Evolutionary conservation across 2,113 vertebrate genomes (phyloP), one percentile per base, ranked within the genome.

Genomic region (Sebastes fasciatus): DNA sequence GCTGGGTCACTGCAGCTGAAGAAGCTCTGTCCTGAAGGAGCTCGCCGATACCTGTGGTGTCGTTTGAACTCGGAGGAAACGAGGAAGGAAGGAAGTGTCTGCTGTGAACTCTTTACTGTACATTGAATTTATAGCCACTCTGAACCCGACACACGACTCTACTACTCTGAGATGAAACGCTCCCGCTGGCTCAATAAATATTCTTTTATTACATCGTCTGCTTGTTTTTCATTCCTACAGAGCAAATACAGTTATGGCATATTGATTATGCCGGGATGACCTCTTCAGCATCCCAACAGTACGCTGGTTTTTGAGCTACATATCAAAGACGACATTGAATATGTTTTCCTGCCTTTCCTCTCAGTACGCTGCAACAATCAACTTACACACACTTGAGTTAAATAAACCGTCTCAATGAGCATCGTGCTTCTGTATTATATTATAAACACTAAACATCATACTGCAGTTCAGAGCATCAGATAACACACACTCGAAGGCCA

Each of bases 121-220:
- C 46, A 51, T 77, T 8, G 55, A 34, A 48, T 58, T 83, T 52
- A 58, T 45, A 58, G 66, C 51, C n/a, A 66, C 66, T 81, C 57
- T 82, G 77, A 61, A 78, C 16, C n/a, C 12, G 62, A 26, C 61
- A 34, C 34, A 34, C 34, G 34, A 34, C 34, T 34, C 34, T 34
- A 19, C 58, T 78, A 84, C 78, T 64, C 62, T 77, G 71, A 82
- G 60, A 75, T 64, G 21, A 67, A 68, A 79, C 65, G 19, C 16
- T 73, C 67, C 48, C 51, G 40, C 64, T 71, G 57, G 67, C 58
- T 80, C 42, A 87, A 88, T 88, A 88, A 89, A 92, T 21, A n/a
- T 46, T 12, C 77, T 86, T 61, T 68, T 21, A 75, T 74, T 17
- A 64, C 2, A 14, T 8, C 34, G 34, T 63, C 55, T 46, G 21